Percentiles rank a stretch among this genome's conserved stretches.
Evolutionary conservation across 2,113 vertebrate species (phyloP).

Genomic region (Ochotona princeps): DNA sequence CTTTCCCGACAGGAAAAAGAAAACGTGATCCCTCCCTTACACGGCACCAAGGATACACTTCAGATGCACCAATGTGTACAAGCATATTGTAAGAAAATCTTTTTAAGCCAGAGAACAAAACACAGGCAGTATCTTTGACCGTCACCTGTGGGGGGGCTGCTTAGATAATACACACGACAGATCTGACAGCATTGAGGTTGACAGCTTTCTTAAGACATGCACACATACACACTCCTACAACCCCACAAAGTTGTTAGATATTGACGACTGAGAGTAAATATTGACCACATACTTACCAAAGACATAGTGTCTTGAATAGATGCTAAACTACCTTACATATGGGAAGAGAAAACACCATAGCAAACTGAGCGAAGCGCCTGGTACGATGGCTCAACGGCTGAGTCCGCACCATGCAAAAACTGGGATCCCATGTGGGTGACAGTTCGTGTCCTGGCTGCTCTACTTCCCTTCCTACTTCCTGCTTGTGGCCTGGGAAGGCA

Average conservation of each 20-base stretch:
- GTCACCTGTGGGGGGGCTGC: not conserved
- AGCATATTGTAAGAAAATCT: not conserved
- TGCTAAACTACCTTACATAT: not conserved
- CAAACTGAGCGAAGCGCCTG: not conserved
- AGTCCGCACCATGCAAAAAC: too few relatives aligned
- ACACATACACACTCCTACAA: not conserved
- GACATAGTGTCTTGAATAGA: not conserved
- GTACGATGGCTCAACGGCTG: too few relatives aligned
- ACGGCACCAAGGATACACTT: not conserved
- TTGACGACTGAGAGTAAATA: not conserved
- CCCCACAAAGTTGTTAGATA: not conserved
- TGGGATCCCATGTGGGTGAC: too few relatives aligned
- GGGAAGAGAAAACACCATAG: not conserved
- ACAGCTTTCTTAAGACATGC: not conserved
- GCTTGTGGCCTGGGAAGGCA: too few relatives aligned
- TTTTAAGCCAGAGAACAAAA: conserved; percentile 16
- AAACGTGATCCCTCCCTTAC: not conserved
- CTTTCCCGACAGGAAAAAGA: not conserved
- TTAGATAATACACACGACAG: not conserved
- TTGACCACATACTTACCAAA: not conserved
- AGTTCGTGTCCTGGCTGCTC: too few relatives aligned
- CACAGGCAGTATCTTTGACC: not conserved
- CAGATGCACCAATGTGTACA: not conserved
- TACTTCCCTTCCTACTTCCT: too few relatives aligned
- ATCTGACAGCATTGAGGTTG: not conserved